Base-by-base conservation (phyloP, 30 jellyfish, hydroid and myxozoan species). In the Chrysaora quinquecirrha region DNA sequence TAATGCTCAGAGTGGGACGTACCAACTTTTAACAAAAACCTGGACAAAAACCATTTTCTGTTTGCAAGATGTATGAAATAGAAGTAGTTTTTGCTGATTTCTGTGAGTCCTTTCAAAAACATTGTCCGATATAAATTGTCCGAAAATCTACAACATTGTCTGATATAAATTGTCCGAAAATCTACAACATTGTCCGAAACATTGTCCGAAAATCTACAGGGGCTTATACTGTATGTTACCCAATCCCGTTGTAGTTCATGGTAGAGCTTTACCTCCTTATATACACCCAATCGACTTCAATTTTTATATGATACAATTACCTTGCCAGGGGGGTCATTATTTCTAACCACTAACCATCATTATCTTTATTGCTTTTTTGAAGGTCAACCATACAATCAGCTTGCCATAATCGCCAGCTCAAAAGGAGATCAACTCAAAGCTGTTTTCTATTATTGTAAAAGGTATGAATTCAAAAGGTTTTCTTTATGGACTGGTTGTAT, bases 351-450 rank as follows among this genome's bases (percentile, higher is more conserved):
- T 29, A 9, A 25, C 29, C 33, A 6, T 80, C 24, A 12, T 16
- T 30, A 7, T 62, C 24, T 64, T 14, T 28, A 11, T 10, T 1
- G 14, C 30, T 46, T 28, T 91, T 34, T 73, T 34, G 19, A 25
- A 92, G 98, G 98, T 7, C 98, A 92, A 71, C 98, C 98, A 1
- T 92, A 92, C 77, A 92, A 92, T 82, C 98, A 92, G 62, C 87
- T 92, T 7, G 98, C 98, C 1, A 92, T 92, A 9, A 76, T 92
- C 27, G 89, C 95, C 25, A 92, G 87, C 58, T 94, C 91, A 23
- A 87, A 76, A 56, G 88, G 91, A 29, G 90, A 92, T 33, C 78
- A 87, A 1, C 79, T 92, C 3, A 85, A 66, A 34, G 97, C 97
- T 66, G 93, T 92, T 0, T 92, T 92, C 61, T 92, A 92, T 71